Conservation (phyloP, 92 coral and sea anemone species). For the Pocillopora grandis region DNA sequence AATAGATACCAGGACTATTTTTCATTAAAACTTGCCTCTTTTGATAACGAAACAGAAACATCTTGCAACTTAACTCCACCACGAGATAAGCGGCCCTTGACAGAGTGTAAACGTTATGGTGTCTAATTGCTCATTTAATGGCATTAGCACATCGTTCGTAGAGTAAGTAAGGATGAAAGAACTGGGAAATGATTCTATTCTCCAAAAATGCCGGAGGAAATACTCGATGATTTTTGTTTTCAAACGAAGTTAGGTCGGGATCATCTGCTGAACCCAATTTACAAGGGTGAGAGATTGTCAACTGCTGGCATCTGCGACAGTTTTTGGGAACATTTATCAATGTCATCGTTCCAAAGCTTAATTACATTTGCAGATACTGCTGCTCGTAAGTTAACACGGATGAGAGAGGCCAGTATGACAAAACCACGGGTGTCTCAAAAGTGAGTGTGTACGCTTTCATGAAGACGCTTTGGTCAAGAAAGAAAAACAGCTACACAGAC, state of each 20-base stretch:
- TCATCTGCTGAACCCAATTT: not conserved
- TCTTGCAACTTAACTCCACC: slow-evolving; percentile 32
- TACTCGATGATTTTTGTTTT: not conserved
- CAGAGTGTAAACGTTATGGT: slow-evolving; percentile 31
- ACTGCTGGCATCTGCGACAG: slow-evolving; percentile 36
- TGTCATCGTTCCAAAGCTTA: slow-evolving; percentile 48
- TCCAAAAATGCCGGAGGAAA: not conserved
- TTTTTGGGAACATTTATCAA: slow-evolving; percentile 68
- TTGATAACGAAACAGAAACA: slow-evolving; percentile 28
- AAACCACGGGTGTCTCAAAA: not conserved
- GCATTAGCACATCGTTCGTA: slow-evolving; percentile 58
- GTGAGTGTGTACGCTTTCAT: not conserved
- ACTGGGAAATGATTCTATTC: not conserved
- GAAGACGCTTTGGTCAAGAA: not conserved
- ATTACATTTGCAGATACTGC: slow-evolving; percentile 37
- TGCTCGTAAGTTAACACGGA: slow-evolving; percentile 27
- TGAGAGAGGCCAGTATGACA: slow-evolving; percentile 17
- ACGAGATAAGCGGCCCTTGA: slow-evolving; percentile 37
- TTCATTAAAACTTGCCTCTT: slow-evolving; percentile 2
- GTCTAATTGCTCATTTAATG: slow-evolving; percentile 59
- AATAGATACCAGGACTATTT: not conserved
- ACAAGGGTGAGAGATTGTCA: not conserved
- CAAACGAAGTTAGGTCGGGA: too few relatives aligned
- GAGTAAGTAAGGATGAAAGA: slow-evolving; percentile 17
- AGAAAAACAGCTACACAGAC: not conserved